Evolutionary conservation across 2,888 invertebrate genomes (phyloP).

Genomic region (Apocheima hispidaria): DNA sequence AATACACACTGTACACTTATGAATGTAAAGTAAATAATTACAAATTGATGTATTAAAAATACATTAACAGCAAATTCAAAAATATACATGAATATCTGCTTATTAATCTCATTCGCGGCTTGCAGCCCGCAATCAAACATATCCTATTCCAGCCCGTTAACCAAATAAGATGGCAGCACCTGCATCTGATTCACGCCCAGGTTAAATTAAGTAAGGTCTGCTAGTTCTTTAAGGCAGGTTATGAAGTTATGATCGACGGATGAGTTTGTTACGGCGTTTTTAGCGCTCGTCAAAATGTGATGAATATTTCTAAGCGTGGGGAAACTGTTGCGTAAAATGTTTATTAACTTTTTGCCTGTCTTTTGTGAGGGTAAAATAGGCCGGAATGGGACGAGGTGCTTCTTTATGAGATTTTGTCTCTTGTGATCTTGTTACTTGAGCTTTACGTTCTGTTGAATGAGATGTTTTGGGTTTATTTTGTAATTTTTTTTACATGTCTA

Average conservation of each 20-base stretch:
- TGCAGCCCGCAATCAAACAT: not conserved
- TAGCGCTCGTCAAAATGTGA: constrained; percentile 21
- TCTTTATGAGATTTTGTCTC: constrained; percentile 19
- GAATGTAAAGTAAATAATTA: no score
- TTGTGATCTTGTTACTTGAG: constrained; percentile 9
- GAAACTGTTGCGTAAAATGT: constrained; percentile 28
- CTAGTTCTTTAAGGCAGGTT: constrained; percentile 27
- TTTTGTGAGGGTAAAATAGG: constrained; percentile 10
- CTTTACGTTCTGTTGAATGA: not conserved
- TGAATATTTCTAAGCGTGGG: constrained; percentile 23
- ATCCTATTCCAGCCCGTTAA: not conserved
- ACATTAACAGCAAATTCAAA: no score
- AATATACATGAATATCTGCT: no score
- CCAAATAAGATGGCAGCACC: constrained; percentile 3
- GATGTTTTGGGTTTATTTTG: not conserved
- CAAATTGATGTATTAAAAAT: no score
- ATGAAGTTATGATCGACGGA: constrained; percentile 48
- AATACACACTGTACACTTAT: no score
- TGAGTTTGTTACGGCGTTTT: constrained; percentile 31
- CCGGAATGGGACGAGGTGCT: not conserved
- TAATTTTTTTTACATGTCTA: no score
- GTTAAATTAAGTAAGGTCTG: constrained; percentile 50
- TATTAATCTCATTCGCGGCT: not conserved
- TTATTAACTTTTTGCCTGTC: constrained; percentile 33
- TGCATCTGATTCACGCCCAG: constrained; percentile 41